These are phyloP conservation scores for Caprella mutica DNA, from an alignment of 2,888 invertebrate species.

Conservation along the genomic window DNA sequence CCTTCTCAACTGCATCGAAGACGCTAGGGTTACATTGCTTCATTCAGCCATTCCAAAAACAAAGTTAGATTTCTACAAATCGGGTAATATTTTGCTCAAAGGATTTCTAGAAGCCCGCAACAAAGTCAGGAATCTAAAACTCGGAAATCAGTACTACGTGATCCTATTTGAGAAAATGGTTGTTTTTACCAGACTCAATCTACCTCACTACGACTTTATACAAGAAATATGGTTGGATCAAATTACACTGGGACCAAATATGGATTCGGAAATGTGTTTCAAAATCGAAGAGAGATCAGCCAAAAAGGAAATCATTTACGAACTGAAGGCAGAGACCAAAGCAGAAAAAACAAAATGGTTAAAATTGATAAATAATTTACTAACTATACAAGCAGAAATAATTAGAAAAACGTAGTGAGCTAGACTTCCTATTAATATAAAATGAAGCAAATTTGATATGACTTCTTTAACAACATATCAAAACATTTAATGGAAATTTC, in stretches of 20 bases:
- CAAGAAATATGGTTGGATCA: constrained; percentile 28
- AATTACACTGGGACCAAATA: constrained; percentile 20
- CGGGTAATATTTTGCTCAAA: constrained; percentile 15
- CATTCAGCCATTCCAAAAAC: constrained; percentile 13
- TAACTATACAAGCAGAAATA: no score
- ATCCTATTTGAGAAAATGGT: constrained; percentile 23
- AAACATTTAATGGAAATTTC: no score
- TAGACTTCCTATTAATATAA: no score
- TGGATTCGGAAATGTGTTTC: constrained; percentile 10
- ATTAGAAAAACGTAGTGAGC: no score
- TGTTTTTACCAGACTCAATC: constrained; percentile 17
- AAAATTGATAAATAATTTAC: no score
- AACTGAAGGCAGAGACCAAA: constrained; percentile 4
- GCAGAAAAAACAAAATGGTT: constrained; percentile 14
- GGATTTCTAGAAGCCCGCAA: constrained; percentile 16
- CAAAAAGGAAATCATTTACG: constrained; percentile 17
- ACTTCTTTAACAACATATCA: no score
- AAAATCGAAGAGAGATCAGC: constrained; percentile 21
- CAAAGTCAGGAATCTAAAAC: neutral
- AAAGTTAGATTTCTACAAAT: constrained; percentile 20
- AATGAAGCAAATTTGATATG: no score
- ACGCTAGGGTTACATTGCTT: constrained; percentile 12
- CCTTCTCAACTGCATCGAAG: neutral
- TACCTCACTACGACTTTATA: constrained; percentile 18
- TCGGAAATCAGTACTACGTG: constrained; percentile 11